phyloP scores from a whole-genome alignment of 2,797 vertebrate genomes.

The Syngnathus rostellatus region DNA sequence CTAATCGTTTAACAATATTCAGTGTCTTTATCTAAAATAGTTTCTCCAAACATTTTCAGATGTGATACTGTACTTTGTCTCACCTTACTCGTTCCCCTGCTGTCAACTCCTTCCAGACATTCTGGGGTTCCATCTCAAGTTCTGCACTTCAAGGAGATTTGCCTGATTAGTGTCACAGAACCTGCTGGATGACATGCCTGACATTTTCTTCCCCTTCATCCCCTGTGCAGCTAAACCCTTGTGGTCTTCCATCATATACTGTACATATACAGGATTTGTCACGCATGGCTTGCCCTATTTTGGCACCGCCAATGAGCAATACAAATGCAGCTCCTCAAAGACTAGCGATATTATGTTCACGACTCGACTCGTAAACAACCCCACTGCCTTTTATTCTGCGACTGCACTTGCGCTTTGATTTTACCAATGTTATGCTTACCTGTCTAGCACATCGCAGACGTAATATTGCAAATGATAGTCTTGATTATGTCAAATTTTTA shows the following conservation, averaged over 20 bases:
- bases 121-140: conserved; percentile 53
- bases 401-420: not conserved
- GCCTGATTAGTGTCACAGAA: conserved; percentile 54
- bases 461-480: too few species aligned
- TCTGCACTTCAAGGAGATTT: conserved; percentile 56
- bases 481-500: too few species aligned
- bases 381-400: not conserved
- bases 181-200: conserved; percentile 31
- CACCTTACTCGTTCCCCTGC: conserved; percentile 20
- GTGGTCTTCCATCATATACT: conserved; percentile 35
- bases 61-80: conserved; percentile 37
- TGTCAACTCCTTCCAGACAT: conserved; percentile 47
- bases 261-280: conserved; percentile 46
- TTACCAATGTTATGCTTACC: not conserved
- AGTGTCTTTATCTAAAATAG: conserved; percentile 40
- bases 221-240: conserved; percentile 22
- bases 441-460: too few species aligned
- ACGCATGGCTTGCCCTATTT: conserved; percentile 29
- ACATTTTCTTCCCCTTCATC: conserved; percentile 10
- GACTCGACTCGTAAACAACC: conserved; percentile 1
- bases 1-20: conserved; percentile 42
- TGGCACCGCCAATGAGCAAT: conserved; percentile 34
- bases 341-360: conserved; percentile 44
- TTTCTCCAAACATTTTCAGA: conserved; percentile 25
- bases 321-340: conserved; percentile 49